Evolutionary conservation across 2,888 invertebrate genomes (phyloP), one percentile per base, ranked within the genome.

Genomic region (Pseudococcus longispinus): DNA sequence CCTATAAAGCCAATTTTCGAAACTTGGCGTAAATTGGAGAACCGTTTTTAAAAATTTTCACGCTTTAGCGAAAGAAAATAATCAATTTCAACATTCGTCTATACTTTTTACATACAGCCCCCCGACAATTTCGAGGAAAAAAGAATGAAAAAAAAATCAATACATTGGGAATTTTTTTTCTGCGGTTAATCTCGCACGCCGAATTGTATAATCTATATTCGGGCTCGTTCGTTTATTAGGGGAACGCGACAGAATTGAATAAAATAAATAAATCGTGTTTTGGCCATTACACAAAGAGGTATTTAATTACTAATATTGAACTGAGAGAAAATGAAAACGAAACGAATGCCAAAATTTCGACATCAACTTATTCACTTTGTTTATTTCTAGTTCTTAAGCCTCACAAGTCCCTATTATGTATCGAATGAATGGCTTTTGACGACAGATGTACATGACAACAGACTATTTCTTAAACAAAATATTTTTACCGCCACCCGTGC

Each of bases 401-500:
- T 37, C 77, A 18, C 77, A 20, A 77, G 77, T 42, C 42, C 42
- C 77, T 83, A 84, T 84, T 51, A 84, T 84, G 84, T 84, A 84
- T 84, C 84, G 84, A 84, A 84, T 84, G 84, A 55, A 84, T 84
- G 55, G 84, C 55, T 84, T 60, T 51, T 60, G 84, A 84, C 46
- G 84, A 84, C 84, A 84, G 84, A 84, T 60, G 55, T 84, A 84
- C 84, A 55, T 84, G 84, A 84, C 84, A 84, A 84, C 55, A 51
- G 51, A 55, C 60, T 84, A 84, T 60, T 84, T 84, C 60, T 32
- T 60, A 51, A 84, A 84, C 84, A 70, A 70, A 70, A 77, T 77
- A 77, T 77, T 77, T 77, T 77, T 77, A 77, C 77, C 77, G 77
- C 77, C 77, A 77, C 77, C 77, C 77, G 77, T 77, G 77, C 77